Evolutionary conservation across 2,797 vertebrate genomes (phyloP), one percentile per base, ranked within the genome.

Genomic region (Silurus aristotelis): DNA sequence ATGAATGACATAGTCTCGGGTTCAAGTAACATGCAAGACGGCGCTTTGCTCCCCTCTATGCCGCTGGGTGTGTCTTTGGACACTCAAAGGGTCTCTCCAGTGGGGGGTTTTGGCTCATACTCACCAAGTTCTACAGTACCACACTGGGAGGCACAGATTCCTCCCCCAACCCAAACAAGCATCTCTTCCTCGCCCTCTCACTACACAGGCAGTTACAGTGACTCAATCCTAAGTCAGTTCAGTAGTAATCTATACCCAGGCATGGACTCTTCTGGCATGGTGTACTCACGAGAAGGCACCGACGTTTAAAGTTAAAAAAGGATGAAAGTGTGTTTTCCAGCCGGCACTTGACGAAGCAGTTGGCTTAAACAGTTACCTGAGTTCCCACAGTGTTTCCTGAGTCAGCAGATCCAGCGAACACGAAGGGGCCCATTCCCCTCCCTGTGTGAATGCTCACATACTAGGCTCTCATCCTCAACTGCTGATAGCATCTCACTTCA

Each of bases 221-320:
- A 95, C 58, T 90, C 94, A 0, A 92, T 96, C 84, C 92, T 96
- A 80, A 96, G 93, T 89, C 95, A 95, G 88, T 94, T 96, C 85
- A 93, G 92, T 85, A 90, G 91, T 56, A 95, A 95, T 73, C 94
- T 96, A 86, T 96, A 96, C 90, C 95, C 92, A 80, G 82, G 87
- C 84, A 90, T 96, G 82, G 92, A 93, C 87, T 84, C 94, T 10
- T 93, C 92, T 84, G 92, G 90, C 38, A 82, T 91, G 3, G 89
- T 95, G 6, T 97, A 95, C 89, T 82, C 94, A 77, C 93, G 94
- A 78, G 96, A 96, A 87, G 96, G 95, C 86, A 95, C 96, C 0
- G 95, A 96, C 78, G 95, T 96, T 87, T 97, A 95, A 89, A 60
- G 2, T 5, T 46, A 52, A 17, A 67, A 20, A 9, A 71, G 48